Evolutionary conservation across 2,888 invertebrate genomes (phyloP).

Genomic region (Cantharis lateralis): DNA sequence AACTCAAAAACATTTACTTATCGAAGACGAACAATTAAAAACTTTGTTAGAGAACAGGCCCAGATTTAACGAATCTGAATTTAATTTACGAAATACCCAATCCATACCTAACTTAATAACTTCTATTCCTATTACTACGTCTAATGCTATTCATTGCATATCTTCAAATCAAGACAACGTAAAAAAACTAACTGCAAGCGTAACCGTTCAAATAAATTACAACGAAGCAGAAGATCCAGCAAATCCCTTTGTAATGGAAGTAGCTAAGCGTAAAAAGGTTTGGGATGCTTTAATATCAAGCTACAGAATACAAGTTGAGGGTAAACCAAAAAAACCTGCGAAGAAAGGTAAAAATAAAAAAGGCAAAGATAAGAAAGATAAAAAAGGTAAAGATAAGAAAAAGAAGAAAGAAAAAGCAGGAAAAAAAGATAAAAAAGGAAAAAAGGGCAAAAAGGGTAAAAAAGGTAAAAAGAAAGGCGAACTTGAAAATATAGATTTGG

Average conservation of each 20-base stretch:
- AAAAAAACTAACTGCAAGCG: not conserved
- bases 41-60: not conserved
- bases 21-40: not conserved
- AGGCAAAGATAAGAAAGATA: constrained; percentile 6
- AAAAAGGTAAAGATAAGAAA: constrained; percentile 3
- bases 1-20: not conserved
- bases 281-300: constrained; percentile 26
- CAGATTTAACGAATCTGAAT: not conserved
- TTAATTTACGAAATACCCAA: not conserved
- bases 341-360: constrained; percentile 2
- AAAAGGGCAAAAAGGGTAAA: constrained; percentile 18
- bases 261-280: constrained; percentile 20
- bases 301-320: constrained; percentile 27
- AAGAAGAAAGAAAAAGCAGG: constrained; percentile 2
- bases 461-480: constrained; percentile 10
- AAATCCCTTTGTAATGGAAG: constrained; percentile 16
- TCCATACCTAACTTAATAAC: not conserved
- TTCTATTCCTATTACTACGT: too few relatives aligned
- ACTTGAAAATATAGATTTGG: constrained; percentile 14
- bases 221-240: constrained; percentile 1
- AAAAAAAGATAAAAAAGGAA: constrained; percentile 7
- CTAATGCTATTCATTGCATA: too few relatives aligned
- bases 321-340: constrained; percentile 12
- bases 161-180: not conserved
- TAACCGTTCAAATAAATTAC: not conserved